Evolutionary conservation across 2,888 invertebrate species (phyloP), one percentile per base, ranked within the genome.

Genomic region (Dione juno): DNA sequence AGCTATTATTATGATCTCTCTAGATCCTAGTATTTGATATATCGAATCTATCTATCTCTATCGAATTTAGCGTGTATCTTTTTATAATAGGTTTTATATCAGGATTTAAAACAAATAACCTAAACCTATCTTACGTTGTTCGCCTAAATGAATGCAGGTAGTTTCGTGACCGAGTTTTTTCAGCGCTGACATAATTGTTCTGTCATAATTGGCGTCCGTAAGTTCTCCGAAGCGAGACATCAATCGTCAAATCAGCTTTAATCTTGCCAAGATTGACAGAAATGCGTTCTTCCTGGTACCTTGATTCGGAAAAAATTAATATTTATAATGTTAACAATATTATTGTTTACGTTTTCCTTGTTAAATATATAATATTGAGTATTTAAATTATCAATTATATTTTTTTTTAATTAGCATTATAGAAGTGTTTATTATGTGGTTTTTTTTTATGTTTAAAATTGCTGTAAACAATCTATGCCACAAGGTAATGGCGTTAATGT

Each of bases 261-360:
- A 67, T 68, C 65, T 69, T 66, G 73, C 73, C 70, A 73, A 68
- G 59, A 53, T 43, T 73, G 70, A 70, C 66, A 70, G 63, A 64
- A 57, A 67, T 64, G 64, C 59, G 16, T 21, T 43, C 45, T 73
- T 73, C 72, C 67, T 59, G 65, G 72, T 67, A 73, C 28, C 35
- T 21, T 37, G 21, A 57, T 64, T 64, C 64, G 70, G 53, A 72
- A 71, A 69, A 72, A 69, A 53, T n/a, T 5, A 63, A 45, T n/a
- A 45, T 53, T 63, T 54, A 45, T 35, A 28, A 50, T 67, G 43
- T 61, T 61, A 52, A 43, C 10, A 37, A 48, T 58, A 43, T 50
- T 53, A 43, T 43, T 53, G 43, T 43, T 45, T n/a, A 16, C 6
- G 3, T 69, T 69, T 69, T 69, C 63, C 68, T 69, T 48, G 37